These are phyloP conservation scores for Phaetusa simplex DNA, from an alignment of 2,113 vertebrate genomes.

Conservation along the genomic window DNA sequence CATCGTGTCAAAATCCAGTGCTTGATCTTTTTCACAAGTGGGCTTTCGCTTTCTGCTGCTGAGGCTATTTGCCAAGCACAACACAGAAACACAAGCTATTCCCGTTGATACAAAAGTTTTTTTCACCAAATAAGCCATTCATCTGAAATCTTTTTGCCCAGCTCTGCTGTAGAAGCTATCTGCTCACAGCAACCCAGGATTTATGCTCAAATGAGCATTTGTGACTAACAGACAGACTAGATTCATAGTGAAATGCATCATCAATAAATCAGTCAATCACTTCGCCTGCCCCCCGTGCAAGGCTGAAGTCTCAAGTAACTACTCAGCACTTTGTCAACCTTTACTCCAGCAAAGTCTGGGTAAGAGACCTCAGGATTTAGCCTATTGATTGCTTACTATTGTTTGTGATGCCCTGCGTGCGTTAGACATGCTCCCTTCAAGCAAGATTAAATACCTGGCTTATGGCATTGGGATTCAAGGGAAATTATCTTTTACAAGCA, in stretches of 20 bases:
- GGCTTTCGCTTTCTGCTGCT: slow-evolving; percentile 28
- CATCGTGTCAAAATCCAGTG: background rate
- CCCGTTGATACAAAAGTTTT: background rate
- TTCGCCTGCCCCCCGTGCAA: background rate
- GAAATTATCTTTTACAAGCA: slow-evolving; percentile 10
- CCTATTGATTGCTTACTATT: slow-evolving; percentile 43
- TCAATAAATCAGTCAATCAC: slow-evolving; percentile 61
- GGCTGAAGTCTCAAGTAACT: slow-evolving; percentile 8
- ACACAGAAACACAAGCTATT: slow-evolving; percentile 31
- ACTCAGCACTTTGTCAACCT: slow-evolving; percentile 52
- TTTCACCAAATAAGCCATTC: slow-evolving; percentile 22
- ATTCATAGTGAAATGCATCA: slow-evolving; percentile 42
- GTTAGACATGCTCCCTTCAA: slow-evolving; percentile 44
- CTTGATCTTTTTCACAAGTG: slow-evolving; percentile 47
- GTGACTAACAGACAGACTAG: slow-evolving; percentile 2
- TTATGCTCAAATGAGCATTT: slow-evolving; percentile 48
- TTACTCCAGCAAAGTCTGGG: slow-evolving; percentile 36
- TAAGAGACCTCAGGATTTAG: slow-evolving; percentile 47
- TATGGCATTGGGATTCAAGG: background rate
- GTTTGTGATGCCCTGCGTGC: slow-evolving; percentile 10
- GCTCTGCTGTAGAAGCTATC: background rate
- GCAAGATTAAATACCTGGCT: slow-evolving; percentile 53
- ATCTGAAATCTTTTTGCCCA: slow-evolving; percentile 13
- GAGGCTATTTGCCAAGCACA: slow-evolving; percentile 27
- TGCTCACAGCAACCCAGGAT: background rate